Evolutionary conservation across 2,888 invertebrate genomes (phyloP).

Genomic region (Scaptomyza parva): DNA sequence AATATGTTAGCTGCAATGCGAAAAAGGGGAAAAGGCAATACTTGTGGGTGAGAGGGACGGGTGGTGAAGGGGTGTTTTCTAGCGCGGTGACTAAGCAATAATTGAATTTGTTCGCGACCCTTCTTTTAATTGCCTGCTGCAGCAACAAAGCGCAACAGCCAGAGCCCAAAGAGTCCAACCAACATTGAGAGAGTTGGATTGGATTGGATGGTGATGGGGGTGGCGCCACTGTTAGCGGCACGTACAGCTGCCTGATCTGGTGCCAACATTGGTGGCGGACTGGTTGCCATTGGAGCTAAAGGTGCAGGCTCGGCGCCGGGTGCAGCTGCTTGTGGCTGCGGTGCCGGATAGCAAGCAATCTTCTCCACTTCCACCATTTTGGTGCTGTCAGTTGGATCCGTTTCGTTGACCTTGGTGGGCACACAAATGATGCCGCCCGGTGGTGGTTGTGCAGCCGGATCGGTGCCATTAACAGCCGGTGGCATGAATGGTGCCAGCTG

Average conservation of each 20-base stretch:
- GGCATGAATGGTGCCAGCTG: slow-evolving; percentile 59
- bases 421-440: slow-evolving; percentile 82
- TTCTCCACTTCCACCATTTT: slow-evolving; percentile 83
- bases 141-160: slow-evolving; percentile 15
- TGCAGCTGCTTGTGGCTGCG: slow-evolving; percentile 68
- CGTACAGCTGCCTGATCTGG: slow-evolving; percentile 73
- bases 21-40: background rate
- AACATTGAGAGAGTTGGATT: slow-evolving; percentile 9
- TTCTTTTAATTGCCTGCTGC: slow-evolving; percentile 46
- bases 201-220: slow-evolving; percentile 4
- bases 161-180: slow-evolving; percentile 15
- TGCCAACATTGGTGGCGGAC: slow-evolving; percentile 53
- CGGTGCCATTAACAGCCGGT: slow-evolving; percentile 50
- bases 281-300: slow-evolving; percentile 69
- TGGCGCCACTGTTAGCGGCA: slow-evolving; percentile 34
- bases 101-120: slow-evolving; percentile 29
- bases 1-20: slow-evolving; percentile 20
- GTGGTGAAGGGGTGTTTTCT: background rate
- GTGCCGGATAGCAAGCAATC: slow-evolving; percentile 83
- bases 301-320: slow-evolving; percentile 61
- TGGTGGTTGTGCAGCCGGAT: slow-evolving; percentile 59
- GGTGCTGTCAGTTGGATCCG: slow-evolving; percentile 82
- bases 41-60: background rate
- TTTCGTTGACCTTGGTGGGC: slow-evolving; percentile 82
- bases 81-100: slow-evolving; percentile 27